These are phyloP conservation scores for Eleginops maclovinus DNA, from an alignment of 2,113 vertebrate genomes.

Conservation along the genomic window DNA sequence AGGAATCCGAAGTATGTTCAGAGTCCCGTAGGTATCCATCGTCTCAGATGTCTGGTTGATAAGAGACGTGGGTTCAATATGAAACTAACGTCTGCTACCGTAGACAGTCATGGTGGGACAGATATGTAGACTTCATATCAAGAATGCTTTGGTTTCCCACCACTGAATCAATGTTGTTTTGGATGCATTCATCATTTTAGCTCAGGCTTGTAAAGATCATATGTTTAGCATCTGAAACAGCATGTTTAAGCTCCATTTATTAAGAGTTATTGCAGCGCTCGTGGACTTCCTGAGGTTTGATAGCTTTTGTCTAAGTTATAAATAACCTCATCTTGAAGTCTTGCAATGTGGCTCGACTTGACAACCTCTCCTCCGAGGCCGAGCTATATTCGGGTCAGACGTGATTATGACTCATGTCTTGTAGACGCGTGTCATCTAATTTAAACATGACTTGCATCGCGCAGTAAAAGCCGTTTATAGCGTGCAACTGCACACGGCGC, in stretches of 20 bases:
- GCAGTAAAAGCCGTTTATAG: conserved; percentile 47
- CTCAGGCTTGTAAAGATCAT: conserved; percentile 19
- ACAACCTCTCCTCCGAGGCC: not conserved
- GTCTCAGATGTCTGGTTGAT: conserved; percentile 21
- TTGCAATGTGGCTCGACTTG: not conserved
- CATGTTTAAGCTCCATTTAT: not conserved
- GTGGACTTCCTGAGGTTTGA: not conserved
- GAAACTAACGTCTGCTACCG: conserved; percentile 30
- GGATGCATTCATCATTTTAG: conserved; percentile 1
- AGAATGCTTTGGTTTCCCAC: not conserved
- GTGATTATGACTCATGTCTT: conserved; percentile 44
- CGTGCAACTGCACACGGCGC: conserved; percentile 38
- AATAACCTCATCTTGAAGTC: not conserved
- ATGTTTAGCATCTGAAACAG: not conserved
- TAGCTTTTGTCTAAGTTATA: not conserved
- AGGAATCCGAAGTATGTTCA: conserved; percentile 42
- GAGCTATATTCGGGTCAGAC: conserved; percentile 44
- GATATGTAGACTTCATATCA: conserved; percentile 14
- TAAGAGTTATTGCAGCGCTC: not conserved
- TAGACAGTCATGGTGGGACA: conserved; percentile 18
- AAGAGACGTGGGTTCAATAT: conserved; percentile 27
- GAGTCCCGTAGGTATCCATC: not conserved
- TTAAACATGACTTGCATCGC: conserved; percentile 20
- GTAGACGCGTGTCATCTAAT: conserved; percentile 37
- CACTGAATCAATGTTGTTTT: conserved; percentile 20